A percentile compares a stretch with the other conserved stretches of the same genome.
Conservation (phyloP, 2,797 vertebrate species). For the Falco berigora region DNA sequence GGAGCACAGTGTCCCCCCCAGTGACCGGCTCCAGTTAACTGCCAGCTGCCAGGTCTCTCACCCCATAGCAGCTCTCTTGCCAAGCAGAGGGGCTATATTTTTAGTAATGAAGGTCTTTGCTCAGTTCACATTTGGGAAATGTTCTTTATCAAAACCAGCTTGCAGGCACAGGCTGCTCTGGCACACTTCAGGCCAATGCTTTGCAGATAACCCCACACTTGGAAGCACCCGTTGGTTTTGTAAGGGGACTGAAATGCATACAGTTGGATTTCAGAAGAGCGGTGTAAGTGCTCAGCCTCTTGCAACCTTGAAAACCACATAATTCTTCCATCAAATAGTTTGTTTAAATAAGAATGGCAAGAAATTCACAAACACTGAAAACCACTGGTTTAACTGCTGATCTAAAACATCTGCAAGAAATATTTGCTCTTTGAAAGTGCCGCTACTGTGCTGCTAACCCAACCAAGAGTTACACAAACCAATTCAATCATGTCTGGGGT, state of each 20-base stretch:
- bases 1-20: neutral
- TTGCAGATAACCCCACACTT: neutral
- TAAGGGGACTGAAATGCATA: neutral
- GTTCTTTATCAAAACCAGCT: neutral
- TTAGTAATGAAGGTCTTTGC: neutral
- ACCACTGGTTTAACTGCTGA: neutral
- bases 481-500: neutral
- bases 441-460: neutral
- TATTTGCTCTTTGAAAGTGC: neutral
- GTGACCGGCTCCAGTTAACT: neutral
- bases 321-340: constrained; percentile 9
- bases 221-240: neutral
- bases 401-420: constrained; percentile 35
- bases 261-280: neutral
- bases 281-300: neutral
- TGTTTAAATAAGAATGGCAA: constrained; percentile 42
- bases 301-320: neutral
- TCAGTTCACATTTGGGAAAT: neutral
- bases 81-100: neutral
- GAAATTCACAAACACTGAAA: neutral
- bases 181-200: neutral
- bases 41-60: neutral
- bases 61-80: neutral
- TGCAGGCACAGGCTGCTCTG: neutral
- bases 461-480: neutral